These are phyloP conservation scores for Dascyllus trimaculatus DNA, from an alignment of 2,113 vertebrate species.

Conservation along the genomic window DNA sequence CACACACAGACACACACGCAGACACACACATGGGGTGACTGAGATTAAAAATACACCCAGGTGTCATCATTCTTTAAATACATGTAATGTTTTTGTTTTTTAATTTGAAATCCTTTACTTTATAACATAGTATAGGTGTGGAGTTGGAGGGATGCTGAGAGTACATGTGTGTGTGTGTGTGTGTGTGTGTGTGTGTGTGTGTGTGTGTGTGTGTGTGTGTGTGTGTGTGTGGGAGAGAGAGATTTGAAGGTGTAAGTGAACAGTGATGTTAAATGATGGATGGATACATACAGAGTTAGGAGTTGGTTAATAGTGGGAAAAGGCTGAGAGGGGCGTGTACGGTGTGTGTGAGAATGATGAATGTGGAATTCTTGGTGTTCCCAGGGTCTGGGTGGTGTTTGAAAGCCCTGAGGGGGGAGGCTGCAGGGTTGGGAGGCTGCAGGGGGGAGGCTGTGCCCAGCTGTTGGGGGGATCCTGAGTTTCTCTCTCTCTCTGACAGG, in stretches of 20 bases:
- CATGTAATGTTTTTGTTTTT: background rate
- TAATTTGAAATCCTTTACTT: constrained; percentile 38
- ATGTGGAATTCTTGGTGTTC: constrained; percentile 95
- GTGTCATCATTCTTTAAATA: constrained; percentile 15
- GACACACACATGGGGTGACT: background rate
- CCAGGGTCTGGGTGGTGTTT: constrained; percentile 88
- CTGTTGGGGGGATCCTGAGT: constrained; percentile 84
- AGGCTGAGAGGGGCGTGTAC: constrained; percentile 63
- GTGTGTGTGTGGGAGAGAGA: constrained; percentile 3
- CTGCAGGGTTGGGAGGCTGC: constrained; percentile 44
- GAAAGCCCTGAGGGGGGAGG: constrained; percentile 41
- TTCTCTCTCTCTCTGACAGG: constrained; percentile 92
- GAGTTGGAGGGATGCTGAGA: too few relatives aligned
- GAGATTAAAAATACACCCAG: background rate
- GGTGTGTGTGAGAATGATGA: constrained; percentile 90
- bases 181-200: too few relatives aligned
- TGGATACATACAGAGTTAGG: constrained; percentile 22
- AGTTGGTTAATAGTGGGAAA: background rate
- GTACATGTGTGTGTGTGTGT: too few relatives aligned
- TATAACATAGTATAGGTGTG: constrained; percentile 6
- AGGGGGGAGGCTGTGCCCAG: constrained; percentile 86
- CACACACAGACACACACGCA: constrained; percentile 35
- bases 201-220: too few relatives aligned
- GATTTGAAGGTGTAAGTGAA: constrained; percentile 4
- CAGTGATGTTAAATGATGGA: constrained; percentile 12